Evolutionary conservation across 2,888 invertebrate genomes (phyloP), one percentile per base, ranked within the genome.

Genomic region (Lasioglossum pauxillum): DNA sequence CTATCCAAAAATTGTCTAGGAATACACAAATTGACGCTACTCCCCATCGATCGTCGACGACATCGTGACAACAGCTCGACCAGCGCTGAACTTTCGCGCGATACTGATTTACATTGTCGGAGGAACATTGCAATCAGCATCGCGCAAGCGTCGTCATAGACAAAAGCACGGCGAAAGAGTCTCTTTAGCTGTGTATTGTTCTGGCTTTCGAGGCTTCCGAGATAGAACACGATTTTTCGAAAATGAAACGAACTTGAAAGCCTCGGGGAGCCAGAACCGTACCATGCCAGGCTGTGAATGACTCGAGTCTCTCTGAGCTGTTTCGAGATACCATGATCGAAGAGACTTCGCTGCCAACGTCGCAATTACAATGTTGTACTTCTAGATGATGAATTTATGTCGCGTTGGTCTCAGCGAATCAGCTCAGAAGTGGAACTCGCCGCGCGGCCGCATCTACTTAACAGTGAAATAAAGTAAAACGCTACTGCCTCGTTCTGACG

Each of bases 401-500:
- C 2, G 23, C 23, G 8, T 53, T 53, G 31, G 64, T 16, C 10
- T 31, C 16, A 4, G 31, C 64, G 64, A 64, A 64, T 35, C 67
- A 31, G 35, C 67, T 35, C 35, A 23, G 35, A 19, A 0, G 27
- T 27, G 14, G 64, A 31, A 16, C 27, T 64, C 64, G 64, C 31
- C 16, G 64, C 64, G 16, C 31, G 64, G 27, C 2, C 16, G 64
- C 19, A 64, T 69, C 69, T 69, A 69, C 69, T 44, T 27, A 72
- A 72, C 72, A 31, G 19, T 49, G 46, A 46, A 44, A 73, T 2
- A 76, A 46, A 53, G 38, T 27, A 69, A 49, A 77, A 46, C 27
- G 27, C 78, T 71, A 71, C 78, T 31, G 78, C 78, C 78, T 78
- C 78, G 78, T 78, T 71, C 46, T 44, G 64, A 64, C 44, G 44